Base-by-base conservation (phyloP, 2,888 invertebrate genomes). In the Lycophotia porphyrea region DNA sequence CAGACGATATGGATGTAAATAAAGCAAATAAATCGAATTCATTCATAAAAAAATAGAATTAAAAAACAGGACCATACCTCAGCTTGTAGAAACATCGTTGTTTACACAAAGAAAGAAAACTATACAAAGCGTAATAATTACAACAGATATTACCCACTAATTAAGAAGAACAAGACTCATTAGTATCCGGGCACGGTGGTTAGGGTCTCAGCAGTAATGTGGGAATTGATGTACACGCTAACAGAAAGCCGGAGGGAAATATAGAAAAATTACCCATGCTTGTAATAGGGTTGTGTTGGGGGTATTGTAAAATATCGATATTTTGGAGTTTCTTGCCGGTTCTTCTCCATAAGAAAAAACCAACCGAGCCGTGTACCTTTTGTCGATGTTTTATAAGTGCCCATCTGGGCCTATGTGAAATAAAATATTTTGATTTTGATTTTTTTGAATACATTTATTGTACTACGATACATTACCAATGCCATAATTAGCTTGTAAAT, bases 231-330 rank as follows among this genome's bases (percentile, higher is more conserved):
- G 89, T 88, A 88, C 87, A 87, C 64, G 84, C 84, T 85, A 84
- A 82, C 79, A 84, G 87, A 85, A 88, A 90, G 85, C 86, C 83
- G 69, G 81, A 47, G 81, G 71, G 77, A 90, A 90, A 91, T 91
- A 88, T 90, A 88, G 90, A 91, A 91, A 91, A 91, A 91, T 89
- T 86, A 87, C 88, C 85, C 84, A 74, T 74, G 77, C 73, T 74
- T 71, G 52, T 47, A 42, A 2, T 88, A 90, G 91, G 76, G 88
- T 67, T 80, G 89, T 42, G 47, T 52, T 9, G 5, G 15, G 5
- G n/a, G n/a, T 47, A 9, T 44, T 18, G 15, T 31, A 0, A 55
- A 36, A 61, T 74, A 49, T 84, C 86, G 79, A 76, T 75, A 24
- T 78, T 77, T 55, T 71, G 0, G 4, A n/a, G n/a, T n/a, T n/a